Evolutionary conservation across 2,888 invertebrate species (phyloP).

Genomic region (Deroplatys truncata): DNA sequence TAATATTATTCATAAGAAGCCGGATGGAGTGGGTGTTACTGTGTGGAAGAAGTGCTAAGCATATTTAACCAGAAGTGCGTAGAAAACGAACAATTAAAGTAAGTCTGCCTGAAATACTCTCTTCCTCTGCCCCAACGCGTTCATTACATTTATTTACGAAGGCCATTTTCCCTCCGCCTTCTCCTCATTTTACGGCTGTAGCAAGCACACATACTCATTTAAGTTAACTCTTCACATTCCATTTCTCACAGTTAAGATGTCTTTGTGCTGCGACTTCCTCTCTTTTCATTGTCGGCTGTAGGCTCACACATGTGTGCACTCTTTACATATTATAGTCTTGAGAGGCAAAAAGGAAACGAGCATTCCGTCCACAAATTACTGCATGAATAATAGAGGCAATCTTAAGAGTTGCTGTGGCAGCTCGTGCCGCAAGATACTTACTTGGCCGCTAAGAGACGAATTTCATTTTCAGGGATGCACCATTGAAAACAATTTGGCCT

Average conservation of each 20-base stretch:
- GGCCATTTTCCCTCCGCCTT: neutral
- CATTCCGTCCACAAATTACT: neutral
- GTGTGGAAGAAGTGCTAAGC: neutral
- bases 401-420: no score
- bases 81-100: neutral
- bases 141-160: neutral
- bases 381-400: neutral
- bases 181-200: neutral
- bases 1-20: neutral
- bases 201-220: neutral
- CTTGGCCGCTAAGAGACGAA: no score
- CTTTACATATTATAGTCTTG: neutral
- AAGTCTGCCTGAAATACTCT: neutral
- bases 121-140: neutral
- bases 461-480: no score
- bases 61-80: neutral
- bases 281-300: neutral
- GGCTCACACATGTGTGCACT: neutral
- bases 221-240: neutral
- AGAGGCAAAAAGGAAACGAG: neutral
- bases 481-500: no score
- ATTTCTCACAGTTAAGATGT: neutral
- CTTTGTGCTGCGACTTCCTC: neutral
- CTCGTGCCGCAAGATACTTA: no score
- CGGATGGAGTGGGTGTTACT: neutral